These are phyloP conservation scores for Theristicus caerulescens DNA, from an alignment of 2,113 vertebrate species.

Conservation along the genomic window DNA sequence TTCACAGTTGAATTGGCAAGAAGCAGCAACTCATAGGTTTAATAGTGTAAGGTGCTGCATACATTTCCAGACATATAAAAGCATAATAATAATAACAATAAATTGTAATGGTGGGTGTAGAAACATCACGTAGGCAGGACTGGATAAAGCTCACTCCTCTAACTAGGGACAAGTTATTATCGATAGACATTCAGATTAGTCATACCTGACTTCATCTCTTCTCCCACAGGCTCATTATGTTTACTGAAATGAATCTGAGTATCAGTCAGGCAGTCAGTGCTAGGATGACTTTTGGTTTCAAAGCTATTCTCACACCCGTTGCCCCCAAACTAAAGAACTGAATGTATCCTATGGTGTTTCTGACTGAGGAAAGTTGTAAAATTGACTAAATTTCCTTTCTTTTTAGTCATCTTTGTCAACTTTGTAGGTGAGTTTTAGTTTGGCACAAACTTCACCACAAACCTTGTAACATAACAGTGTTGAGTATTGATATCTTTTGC, in stretches of 20 bases:
- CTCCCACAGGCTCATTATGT: not conserved
- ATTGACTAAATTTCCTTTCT: not conserved
- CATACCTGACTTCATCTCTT: not conserved
- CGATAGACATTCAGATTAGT: not conserved
- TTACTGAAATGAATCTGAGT: not conserved
- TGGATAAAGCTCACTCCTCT: not conserved
- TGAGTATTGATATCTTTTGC: not conserved
- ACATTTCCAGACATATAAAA: not conserved
- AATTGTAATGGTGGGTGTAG: not conserved
- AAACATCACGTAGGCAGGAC: not conserved
- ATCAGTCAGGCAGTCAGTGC: not conserved
- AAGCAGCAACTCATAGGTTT: not conserved
- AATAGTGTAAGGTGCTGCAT: not conserved
- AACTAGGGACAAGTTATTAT: not conserved
- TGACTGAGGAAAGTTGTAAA: not conserved
- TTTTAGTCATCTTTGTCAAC: not conserved
- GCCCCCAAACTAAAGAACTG: not conserved
- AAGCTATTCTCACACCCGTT: not conserved
- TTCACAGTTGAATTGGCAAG: constrained; percentile 12
- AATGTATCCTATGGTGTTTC: not conserved
- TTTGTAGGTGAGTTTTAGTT: not conserved
- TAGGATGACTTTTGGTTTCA: not conserved
- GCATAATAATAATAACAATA: not conserved
- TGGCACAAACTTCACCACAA: not conserved
- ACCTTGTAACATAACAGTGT: not conserved